Evolutionary conservation across 2,888 invertebrate species (phyloP).

Genomic region (Hyppa rectilinea): DNA sequence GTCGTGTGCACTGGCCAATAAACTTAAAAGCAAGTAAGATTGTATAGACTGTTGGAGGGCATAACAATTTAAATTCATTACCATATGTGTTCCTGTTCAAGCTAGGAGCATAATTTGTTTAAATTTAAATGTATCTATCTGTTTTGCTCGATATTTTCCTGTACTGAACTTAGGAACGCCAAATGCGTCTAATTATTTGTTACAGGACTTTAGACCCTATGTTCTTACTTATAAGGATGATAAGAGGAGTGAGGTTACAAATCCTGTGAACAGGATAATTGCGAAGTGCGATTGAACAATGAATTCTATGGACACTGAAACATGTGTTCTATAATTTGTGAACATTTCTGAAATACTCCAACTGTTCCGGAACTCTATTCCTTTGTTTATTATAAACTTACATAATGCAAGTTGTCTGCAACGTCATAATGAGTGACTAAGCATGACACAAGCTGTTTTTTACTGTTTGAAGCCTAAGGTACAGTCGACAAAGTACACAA

Average conservation of each 20-base stretch:
- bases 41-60: conserved; percentile 28
- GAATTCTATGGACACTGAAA: conserved; percentile 33
- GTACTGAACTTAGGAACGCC: conserved; percentile 44
- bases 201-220: conserved; percentile 20
- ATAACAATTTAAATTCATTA: conserved; percentile 44
- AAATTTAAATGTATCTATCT: conserved; percentile 36
- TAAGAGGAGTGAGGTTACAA: conserved; percentile 5
- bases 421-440: conserved; percentile 20
- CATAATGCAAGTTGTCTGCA: conserved; percentile 15
- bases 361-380: conserved; percentile 7
- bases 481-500: not conserved
- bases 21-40: conserved; percentile 37
- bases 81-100: conserved; percentile 43
- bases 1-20: conserved; percentile 40
- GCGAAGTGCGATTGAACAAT: conserved; percentile 32
- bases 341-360: conserved; percentile 9
- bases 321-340: conserved; percentile 27
- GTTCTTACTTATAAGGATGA: not conserved
- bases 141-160: conserved; percentile 54
- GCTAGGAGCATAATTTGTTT: conserved; percentile 40
- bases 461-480: not conserved
- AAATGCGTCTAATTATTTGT: conserved; percentile 28
- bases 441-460: not conserved
- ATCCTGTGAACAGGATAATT: conserved; percentile 55
- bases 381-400: conserved; percentile 14